Conservation (phyloP, 2,113 vertebrate genomes). For the Haemorhous mexicanus region DNA sequence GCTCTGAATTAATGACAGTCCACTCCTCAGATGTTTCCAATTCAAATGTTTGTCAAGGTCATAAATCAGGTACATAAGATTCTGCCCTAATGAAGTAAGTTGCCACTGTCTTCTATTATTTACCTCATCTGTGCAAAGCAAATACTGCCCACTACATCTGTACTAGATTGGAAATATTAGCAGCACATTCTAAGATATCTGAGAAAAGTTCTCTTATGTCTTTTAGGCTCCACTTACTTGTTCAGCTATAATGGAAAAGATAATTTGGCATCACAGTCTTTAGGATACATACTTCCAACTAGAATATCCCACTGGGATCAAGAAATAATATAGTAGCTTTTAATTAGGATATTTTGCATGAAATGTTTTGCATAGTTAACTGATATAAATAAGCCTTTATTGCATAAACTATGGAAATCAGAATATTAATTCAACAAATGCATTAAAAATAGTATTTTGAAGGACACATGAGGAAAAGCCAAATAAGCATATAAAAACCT, state of each 20-base stretch:
- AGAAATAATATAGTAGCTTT: conserved; percentile 5
- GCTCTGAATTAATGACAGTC: background rate
- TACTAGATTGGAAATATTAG: background rate
- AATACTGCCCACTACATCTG: background rate
- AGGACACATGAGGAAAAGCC: background rate
- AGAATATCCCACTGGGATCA: background rate
- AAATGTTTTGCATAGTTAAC: background rate
- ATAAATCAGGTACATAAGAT: background rate
- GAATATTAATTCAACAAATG: background rate
- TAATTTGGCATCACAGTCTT: background rate
- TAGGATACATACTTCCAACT: background rate
- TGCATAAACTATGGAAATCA: conserved; percentile 21
- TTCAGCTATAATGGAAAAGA: background rate
- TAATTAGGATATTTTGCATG: conserved; percentile 25
- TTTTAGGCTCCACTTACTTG: background rate
- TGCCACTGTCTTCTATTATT: background rate
- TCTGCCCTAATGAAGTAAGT: background rate
- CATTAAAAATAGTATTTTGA: background rate
- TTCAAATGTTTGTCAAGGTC: background rate
- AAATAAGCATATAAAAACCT: background rate
- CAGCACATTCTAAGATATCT: background rate
- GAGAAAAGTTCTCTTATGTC: background rate
- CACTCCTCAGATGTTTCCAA: background rate
- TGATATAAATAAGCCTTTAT: background rate
- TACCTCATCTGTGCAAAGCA: background rate